Evolutionary conservation across 2,888 invertebrate genomes (phyloP), one percentile per base, ranked within the genome.

Genomic region (Tholera decimalis): DNA sequence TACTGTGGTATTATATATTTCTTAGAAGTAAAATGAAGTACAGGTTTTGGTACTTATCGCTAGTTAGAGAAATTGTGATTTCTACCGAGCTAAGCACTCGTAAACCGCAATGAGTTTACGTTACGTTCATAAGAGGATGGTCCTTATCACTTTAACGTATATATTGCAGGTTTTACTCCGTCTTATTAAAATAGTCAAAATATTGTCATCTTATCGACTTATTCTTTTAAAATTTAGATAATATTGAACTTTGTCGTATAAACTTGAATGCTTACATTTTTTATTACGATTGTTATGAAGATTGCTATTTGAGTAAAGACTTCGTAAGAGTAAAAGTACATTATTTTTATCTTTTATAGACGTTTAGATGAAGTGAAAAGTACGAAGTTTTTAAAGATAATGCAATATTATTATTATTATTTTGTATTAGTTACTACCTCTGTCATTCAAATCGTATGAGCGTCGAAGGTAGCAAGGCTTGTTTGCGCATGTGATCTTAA

Each of bases 31-130:
- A 77, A 78, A 73, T 63, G 63, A 79, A 28, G 89, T 89, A 90
- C 88, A 87, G 77, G 88, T 88, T 88, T 88, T 87, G 78, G 88
- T 91, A 91, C 88, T 88, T 72, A 86, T 73, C 83, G 83, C 84
- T 90, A 89, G 88, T 84, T 89, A 88, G 83, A 81, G 69, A 81
- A 85, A 86, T 85, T 85, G 86, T 86, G 84, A 87, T 88, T 87
- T 88, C 77, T 85, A 77, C 59, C 63, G 71, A 83, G 86, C 86
- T 89, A 85, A 83, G 83, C 79, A 79, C 79, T 83, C 66, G 84
- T 83, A 75, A 78, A 82, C 82, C 75, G 76, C 80, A 78, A 82
- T 72, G 73, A 74, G 86, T 85, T 85, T 83, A 82, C 79, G 57
- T 83, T 83, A 73, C n/a, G n/a, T n/a, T 79, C 76, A 53, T 80